Base-by-base conservation (phyloP, 2,888 invertebrate genomes). In the Stomorhina lunata region DNA sequence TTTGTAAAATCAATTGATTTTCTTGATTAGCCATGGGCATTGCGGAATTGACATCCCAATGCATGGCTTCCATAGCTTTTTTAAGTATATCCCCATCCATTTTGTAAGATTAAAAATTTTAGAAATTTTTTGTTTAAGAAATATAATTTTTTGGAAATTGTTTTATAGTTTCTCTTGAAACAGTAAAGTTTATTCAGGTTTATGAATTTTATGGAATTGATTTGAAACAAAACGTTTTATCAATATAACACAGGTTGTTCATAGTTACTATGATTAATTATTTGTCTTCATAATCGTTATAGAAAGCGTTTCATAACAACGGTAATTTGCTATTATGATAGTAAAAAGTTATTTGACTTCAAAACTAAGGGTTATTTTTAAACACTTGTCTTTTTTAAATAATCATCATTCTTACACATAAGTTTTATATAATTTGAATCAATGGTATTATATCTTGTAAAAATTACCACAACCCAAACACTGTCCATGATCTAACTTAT, bases 1-100 rank as follows among this genome's bases (percentile, higher is more conserved):
- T 87, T 48, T 87, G 84, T 2, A 91, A 85, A 17, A 91, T 87
- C 15, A 86, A 83, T 63, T 89, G 87, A 87, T 97, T 97, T 87
- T 95, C 95, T 50, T 93, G 93, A 91, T 95, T 95, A 0, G 96
- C 95, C 82, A 97, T 93, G 2, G 97, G 97, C 87, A 95, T 94
- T 80, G 95, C 95, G 5, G 96, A 96, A 87, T 95, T 94, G 73
- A 93, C 93, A 69, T 85, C 75, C 89, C 89, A 89, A n/a, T 89
- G 88, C 87, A 90, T 87, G 48, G 86, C 86, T 17, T 82, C 84
- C 89, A 89, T 89, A 4, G 90, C 89, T 29, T 87, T 86, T 66
- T 83, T 72, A 53, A 89, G 87, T 53, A 86, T 84, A 40, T 89
- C 89, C 48, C 87, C 84, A 29, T 87, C 84, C 81, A 87, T 84